These are phyloP conservation scores for Parazoanthus atlanticus DNA, from an alignment of 92 coral and sea anemone species.

Conservation along the genomic window DNA sequence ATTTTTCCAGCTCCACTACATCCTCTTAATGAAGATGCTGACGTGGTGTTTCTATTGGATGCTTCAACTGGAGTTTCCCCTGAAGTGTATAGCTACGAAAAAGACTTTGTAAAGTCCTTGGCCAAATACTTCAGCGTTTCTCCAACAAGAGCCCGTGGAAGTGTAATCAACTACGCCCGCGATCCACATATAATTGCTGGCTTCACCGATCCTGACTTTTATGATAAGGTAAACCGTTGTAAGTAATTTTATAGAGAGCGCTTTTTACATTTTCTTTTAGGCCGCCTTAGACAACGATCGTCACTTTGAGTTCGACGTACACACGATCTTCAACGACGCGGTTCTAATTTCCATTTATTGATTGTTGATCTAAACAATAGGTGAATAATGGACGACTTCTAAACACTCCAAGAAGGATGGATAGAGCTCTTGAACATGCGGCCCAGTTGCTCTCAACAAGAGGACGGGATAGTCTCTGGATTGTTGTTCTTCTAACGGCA, in stretches of 20 bases:
- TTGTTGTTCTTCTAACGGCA: constrained; percentile 68
- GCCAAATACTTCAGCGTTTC: constrained; percentile 16
- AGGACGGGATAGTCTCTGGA: constrained; percentile 47
- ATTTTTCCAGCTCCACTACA: constrained; percentile 21
- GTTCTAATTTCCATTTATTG: too few relatives aligned
- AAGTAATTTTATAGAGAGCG: not conserved
- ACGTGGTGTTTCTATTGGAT: constrained; percentile 34
- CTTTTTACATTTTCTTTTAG: too few relatives aligned
- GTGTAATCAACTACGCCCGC: constrained; percentile 30
- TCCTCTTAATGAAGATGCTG: constrained; percentile 31
- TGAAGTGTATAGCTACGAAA: constrained; percentile 17
- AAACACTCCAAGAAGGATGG: constrained; percentile 58
- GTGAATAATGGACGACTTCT: constrained; percentile 36
- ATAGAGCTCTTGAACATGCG: constrained; percentile 69
- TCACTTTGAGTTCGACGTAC: too few relatives aligned
- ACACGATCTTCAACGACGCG: too few relatives aligned
- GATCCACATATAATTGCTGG: constrained; percentile 30
- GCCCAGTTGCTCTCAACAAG: constrained; percentile 44
- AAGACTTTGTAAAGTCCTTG: constrained; percentile 32
- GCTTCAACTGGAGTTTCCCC: constrained; percentile 30
- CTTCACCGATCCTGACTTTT: constrained; percentile 47
- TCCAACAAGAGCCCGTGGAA: constrained; percentile 31
- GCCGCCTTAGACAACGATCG: not conserved
- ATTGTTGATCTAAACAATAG: not conserved
- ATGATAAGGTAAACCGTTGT: constrained; percentile 29